Percentiles rank a stretch among this genome's conserved stretches.
Evolutionary conservation across 2,113 vertebrate species (phyloP).

Genomic region (Zapornia atra): DNA sequence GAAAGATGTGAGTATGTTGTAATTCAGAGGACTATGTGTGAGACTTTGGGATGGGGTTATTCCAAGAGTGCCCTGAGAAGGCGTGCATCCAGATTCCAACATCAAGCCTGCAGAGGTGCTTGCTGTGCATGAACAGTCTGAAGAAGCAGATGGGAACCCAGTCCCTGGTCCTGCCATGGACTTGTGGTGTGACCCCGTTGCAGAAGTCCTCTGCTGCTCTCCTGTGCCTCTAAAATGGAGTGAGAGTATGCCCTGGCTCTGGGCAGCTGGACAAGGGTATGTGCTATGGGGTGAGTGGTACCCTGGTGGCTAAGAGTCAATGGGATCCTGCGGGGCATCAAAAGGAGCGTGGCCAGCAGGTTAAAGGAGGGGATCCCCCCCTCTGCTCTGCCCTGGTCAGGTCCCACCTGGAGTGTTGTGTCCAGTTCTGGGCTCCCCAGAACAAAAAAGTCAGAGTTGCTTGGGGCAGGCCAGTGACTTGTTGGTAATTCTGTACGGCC

Average conservation of each 20-base stretch:
- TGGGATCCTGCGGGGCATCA: too few relatives aligned
- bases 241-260: neutral
- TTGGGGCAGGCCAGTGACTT: too few relatives aligned
- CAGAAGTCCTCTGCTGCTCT: neutral
- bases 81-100: neutral
- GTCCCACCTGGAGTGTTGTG: too few relatives aligned
- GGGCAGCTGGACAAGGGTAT: neutral
- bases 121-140: too few relatives aligned
- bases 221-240: neutral
- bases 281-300: fast-evolving
- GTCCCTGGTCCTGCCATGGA: neutral
- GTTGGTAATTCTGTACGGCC: too few relatives aligned
- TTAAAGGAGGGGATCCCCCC: too few relatives aligned
- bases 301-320: too few relatives aligned
- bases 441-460: too few relatives aligned
- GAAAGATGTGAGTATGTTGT: conserved; percentile 78
- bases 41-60: neutral
- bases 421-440: neutral
- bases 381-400: too few relatives aligned
- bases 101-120: neutral
- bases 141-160: neutral
- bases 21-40: neutral
- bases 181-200: neutral
- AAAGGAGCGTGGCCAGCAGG: too few relatives aligned
- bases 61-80: neutral